Percentiles rank a stretch among this genome's conserved stretches.
Evolutionary conservation across 2,113 vertebrate species (phyloP).

Genomic region (Melanocharis versteri): DNA sequence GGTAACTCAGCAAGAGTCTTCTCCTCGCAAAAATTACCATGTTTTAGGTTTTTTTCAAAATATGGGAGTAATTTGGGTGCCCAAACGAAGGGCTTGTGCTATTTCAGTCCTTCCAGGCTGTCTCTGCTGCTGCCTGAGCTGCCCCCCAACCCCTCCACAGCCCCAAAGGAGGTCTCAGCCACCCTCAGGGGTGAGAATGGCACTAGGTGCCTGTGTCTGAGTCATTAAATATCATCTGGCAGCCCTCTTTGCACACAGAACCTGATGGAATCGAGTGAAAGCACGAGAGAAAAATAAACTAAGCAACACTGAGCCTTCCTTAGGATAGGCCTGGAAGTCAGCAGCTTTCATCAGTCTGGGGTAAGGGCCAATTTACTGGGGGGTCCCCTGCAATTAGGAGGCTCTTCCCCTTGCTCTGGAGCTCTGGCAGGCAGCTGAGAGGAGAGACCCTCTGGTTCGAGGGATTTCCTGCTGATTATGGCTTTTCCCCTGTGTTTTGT

Average conservation of each 20-base stretch:
- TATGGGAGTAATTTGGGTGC: background rate
- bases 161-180: background rate
- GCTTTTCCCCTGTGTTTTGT: background rate
- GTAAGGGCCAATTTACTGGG: background rate
- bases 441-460: background rate
- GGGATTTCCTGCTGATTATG: background rate
- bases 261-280: background rate
- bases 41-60: background rate
- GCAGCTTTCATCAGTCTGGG: background rate
- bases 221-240: background rate
- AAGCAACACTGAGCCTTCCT: background rate
- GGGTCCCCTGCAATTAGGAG: background rate
- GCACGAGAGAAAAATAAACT: background rate
- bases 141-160: no score
- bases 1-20: background rate
- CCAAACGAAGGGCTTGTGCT: background rate
- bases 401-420: background rate
- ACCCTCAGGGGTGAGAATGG: background rate
- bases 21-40: background rate
- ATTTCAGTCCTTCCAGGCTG: background rate
- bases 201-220: background rate
- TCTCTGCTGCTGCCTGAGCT: background rate
- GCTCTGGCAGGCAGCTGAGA: background rate
- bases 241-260: background rate
- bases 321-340: background rate